Base-by-base conservation (phyloP, 2,797 vertebrate species). In the Tachyglossus aculeatus region DNA sequence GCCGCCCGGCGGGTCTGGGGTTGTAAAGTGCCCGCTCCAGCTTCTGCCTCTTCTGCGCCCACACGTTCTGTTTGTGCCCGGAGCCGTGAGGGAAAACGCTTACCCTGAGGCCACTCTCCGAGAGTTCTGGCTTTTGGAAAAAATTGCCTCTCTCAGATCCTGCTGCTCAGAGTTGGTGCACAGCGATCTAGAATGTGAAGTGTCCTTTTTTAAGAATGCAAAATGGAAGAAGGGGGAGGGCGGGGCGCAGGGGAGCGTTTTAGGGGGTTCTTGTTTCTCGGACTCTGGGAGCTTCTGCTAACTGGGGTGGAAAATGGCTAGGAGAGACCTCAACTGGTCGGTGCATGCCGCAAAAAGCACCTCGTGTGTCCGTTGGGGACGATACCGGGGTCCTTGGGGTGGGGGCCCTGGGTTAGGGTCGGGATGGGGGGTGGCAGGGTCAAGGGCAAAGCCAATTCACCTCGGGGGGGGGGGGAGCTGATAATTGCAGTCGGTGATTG, bases 261-360 rank as follows among this genome's bases (percentile, higher is more conserved):
- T 62, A 61, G 77, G 53, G 88, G 74, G 65, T 82, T 87, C 85
- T 67, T 81, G 61, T 80, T 87, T 85, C 71, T 88, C 41, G 67
- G 48, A 58, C 72, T 65, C 70, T 82, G 88, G 78, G 91, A 91
- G 91, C 92, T 93, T 93, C 91, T 93, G 91, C 93, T 93, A 93
- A 93, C 90, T 93, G 77, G 74, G 31, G 55, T 71, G 55, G 37
- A 55, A 63, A 55, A 63, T 72, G 80, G 34, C 67, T 86, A 37
- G 70, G 40, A 67, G 44, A 47, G 63, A 47, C 21, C 60, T 27
- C 31, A 38, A 48, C 31, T 34, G 45, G 45, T 41, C 69, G n/a
- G n/a, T n/a, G n/a, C n/a, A n/a, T n/a, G n/a, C n/a, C n/a, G n/a
- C n/a, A n/a, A n/a, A n/a, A n/a, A n/a, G n/a, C n/a, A n/a, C n/a